Conservation (phyloP, 2,113 vertebrate genomes). For the Xiphophorus couchianus region DNA sequence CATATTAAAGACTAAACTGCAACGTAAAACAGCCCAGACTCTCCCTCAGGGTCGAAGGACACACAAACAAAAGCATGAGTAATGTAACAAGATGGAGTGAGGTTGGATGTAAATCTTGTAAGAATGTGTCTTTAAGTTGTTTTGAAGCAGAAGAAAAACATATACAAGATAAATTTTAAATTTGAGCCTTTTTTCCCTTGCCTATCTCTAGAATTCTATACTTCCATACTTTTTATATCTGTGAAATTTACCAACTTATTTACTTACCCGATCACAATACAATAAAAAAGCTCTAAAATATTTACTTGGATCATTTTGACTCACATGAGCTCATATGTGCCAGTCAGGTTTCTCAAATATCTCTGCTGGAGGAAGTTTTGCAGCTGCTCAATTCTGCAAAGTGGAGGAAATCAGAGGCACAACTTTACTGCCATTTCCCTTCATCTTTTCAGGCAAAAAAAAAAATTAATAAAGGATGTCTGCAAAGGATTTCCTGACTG, state of each 20-base stretch:
- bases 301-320: neutral
- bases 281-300: neutral
- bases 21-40: neutral
- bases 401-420: neutral
- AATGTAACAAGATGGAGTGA: no score
- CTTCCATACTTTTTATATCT: no score
- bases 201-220: no score
- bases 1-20: neutral
- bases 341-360: neutral
- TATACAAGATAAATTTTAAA: no score
- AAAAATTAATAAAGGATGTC: neutral
- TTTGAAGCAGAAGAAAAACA: neutral
- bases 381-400: neutral
- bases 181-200: neutral
- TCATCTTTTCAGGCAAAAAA: neutral
- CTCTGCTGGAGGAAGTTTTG: neutral
- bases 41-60: neutral
- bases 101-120: no score
- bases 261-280: neutral
- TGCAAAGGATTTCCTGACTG: slow-evolving; percentile 5
- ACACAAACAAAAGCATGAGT: neutral
- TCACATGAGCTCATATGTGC: neutral
- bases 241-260: no score
- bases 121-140: no score
- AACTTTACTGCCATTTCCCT: neutral